Evolutionary conservation across 2,797 vertebrate genomes (phyloP).

Genomic region (Semaprochilodus insignis): DNA sequence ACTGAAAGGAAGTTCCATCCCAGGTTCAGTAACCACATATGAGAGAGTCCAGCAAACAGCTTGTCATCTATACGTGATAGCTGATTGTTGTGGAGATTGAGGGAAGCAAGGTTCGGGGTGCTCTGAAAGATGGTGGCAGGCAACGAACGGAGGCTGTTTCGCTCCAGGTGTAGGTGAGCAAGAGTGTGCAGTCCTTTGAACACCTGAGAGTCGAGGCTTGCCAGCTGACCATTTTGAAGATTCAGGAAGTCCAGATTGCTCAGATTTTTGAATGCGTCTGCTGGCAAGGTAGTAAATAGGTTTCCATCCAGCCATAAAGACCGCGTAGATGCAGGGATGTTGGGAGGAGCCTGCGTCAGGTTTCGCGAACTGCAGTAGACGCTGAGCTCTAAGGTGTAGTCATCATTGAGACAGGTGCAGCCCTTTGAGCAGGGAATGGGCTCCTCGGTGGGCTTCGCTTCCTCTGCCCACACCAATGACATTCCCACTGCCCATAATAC

Average conservation of each 20-base stretch:
- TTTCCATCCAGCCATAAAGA: constrained; percentile 94
- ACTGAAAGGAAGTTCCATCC: constrained; percentile 92
- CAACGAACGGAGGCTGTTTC: constrained; percentile 84
- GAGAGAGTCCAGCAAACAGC: constrained; percentile 87
- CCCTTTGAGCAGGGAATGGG: constrained; percentile 80
- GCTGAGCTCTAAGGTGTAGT: constrained; percentile 86
- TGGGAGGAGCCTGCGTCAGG: constrained; percentile 80
- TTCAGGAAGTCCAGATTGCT: constrained; percentile 89
- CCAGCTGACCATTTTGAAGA: constrained; percentile 87
- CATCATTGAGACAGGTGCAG: constrained; percentile 87
- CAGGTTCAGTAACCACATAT: constrained; percentile 93
- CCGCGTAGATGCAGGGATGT: constrained; percentile 78
- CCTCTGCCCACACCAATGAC: constrained; percentile 69
- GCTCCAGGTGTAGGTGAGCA: constrained; percentile 90
- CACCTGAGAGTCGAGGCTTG: constrained; percentile 82
- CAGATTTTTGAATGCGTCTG: constrained; percentile 84
- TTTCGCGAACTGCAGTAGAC: constrained; percentile 92
- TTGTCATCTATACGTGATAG: constrained; percentile 89
- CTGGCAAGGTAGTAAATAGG: constrained; percentile 82
- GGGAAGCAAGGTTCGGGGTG: constrained; percentile 86
- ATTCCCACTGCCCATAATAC: constrained; percentile 75
- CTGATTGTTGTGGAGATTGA: constrained; percentile 92
- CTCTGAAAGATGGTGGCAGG: constrained; percentile 83
- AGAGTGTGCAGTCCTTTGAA: constrained; percentile 85
- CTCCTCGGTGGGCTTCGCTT: constrained; percentile 67